These are phyloP conservation scores for Drosophila mayaguana DNA, from an alignment of 2,888 invertebrate species.

Conservation along the genomic window DNA sequence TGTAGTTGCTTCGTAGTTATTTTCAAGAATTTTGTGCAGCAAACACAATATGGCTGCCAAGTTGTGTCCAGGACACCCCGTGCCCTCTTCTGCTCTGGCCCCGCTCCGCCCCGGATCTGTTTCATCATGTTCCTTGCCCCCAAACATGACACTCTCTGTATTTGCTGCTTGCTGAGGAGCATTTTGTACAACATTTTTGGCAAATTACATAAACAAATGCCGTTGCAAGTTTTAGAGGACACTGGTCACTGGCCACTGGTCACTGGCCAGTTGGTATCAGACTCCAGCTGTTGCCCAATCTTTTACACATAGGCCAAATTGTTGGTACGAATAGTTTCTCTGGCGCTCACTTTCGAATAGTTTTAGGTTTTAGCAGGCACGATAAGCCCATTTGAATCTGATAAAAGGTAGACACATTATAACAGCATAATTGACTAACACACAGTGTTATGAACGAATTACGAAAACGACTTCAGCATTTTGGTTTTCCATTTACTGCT, in stretches of 20 bases:
- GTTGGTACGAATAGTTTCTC: slow-evolving; percentile 10
- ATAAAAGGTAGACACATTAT: not conserved
- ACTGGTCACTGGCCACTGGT: slow-evolving; percentile 18
- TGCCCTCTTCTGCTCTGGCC: slow-evolving; percentile 3
- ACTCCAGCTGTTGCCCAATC: not conserved
- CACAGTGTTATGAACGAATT: not conserved
- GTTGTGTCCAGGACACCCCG: slow-evolving; percentile 27
- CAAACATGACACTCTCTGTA: slow-evolving; percentile 55
- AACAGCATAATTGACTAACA: slow-evolving; percentile 5
- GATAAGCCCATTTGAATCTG: not conserved
- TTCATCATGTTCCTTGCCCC: slow-evolving; percentile 41
- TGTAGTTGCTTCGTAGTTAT: slow-evolving; percentile 21
- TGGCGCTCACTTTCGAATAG: slow-evolving; percentile 13
- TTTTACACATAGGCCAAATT: slow-evolving; percentile 1
- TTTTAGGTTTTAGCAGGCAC: not conserved
- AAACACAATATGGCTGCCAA: slow-evolving; percentile 57
- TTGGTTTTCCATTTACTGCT: not conserved
- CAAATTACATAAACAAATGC: slow-evolving; percentile 76
- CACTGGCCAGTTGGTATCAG: slow-evolving; percentile 28
- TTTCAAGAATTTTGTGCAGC: slow-evolving; percentile 43
- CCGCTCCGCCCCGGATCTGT: not conserved
- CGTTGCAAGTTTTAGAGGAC: slow-evolving; percentile 30
- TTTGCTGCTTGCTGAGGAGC: slow-evolving; percentile 49
- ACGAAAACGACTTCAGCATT: not conserved
- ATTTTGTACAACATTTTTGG: slow-evolving; percentile 71